Evolutionary conservation across 2,797 vertebrate species (phyloP).

Genomic region (Pantherophis vulpinus): DNA sequence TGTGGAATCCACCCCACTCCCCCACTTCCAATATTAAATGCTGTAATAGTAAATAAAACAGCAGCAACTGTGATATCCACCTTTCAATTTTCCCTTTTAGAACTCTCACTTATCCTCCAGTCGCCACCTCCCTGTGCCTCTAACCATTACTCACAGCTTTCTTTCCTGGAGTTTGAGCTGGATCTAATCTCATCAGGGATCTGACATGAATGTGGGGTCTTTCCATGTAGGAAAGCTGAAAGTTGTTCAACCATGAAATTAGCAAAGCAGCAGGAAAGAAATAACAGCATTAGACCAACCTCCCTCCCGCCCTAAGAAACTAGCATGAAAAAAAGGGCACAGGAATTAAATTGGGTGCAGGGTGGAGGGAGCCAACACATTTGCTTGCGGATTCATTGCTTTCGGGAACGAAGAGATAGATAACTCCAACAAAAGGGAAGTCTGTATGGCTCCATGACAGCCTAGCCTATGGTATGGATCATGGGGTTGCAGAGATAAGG

Average conservation of each 20-base stretch:
- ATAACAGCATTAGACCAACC: slow-evolving; percentile 6
- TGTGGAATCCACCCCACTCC: not conserved
- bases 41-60: not conserved
- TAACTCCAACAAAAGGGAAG: too few relatives aligned
- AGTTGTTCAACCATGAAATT: slow-evolving; percentile 14
- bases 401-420: not conserved
- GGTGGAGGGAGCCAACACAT: not conserved
- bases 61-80: not conserved
- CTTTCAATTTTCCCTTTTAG: not conserved
- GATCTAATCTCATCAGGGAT: slow-evolving; percentile 16
- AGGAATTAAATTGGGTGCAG: slow-evolving; percentile 3
- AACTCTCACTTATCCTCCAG: not conserved
- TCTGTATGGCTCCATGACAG: not conserved
- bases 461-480: not conserved
- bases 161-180: slow-evolving; percentile 22
- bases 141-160: slow-evolving; percentile 17
- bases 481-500: not conserved
- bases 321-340: not conserved
- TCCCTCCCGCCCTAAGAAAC: not conserved
- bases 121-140: not conserved
- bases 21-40: not conserved
- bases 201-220: slow-evolving; percentile 20
- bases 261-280: slow-evolving; percentile 36
- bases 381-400: too few relatives aligned
- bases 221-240: slow-evolving; percentile 18